A percentile compares a stretch with the other conserved stretches of the same genome.
Conservation (phyloP, 2,888 invertebrate species). For the Cheilosia vulpina region DNA sequence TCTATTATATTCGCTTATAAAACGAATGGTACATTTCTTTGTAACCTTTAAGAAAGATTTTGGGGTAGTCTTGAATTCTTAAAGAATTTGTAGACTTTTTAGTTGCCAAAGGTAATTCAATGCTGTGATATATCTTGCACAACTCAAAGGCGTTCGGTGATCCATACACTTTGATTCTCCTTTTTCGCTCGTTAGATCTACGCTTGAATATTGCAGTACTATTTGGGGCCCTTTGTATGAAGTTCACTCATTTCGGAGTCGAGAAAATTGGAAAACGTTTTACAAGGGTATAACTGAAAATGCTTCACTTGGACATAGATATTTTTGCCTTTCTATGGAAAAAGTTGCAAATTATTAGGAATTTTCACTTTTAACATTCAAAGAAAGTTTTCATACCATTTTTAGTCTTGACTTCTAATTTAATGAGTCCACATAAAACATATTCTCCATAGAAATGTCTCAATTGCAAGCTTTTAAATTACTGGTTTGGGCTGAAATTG, state of each 20-base stretch:
- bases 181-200: neutral
- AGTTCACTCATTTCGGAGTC: neutral
- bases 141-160: neutral
- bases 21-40: too few relatives aligned
- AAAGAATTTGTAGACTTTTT: neutral
- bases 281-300: neutral
- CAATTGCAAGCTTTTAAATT: too few relatives aligned
- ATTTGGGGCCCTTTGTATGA: neutral
- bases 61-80: neutral
- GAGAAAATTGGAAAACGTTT: neutral
- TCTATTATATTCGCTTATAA: too few relatives aligned
- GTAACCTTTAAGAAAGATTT: neutral
- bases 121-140: neutral
- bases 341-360: neutral
- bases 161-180: neutral
- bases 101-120: neutral
- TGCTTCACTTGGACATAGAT: neutral
- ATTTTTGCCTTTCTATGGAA: neutral
- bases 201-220: neutral
- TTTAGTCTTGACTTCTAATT: too few relatives aligned
- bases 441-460: too few relatives aligned
- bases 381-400: neutral
- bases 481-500: too few relatives aligned
- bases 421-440: too few relatives aligned
- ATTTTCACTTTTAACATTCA: neutral